These are phyloP conservation scores for Atta colombica DNA, from an alignment of 1,140 invertebrate species.

Conservation along the genomic window DNA sequence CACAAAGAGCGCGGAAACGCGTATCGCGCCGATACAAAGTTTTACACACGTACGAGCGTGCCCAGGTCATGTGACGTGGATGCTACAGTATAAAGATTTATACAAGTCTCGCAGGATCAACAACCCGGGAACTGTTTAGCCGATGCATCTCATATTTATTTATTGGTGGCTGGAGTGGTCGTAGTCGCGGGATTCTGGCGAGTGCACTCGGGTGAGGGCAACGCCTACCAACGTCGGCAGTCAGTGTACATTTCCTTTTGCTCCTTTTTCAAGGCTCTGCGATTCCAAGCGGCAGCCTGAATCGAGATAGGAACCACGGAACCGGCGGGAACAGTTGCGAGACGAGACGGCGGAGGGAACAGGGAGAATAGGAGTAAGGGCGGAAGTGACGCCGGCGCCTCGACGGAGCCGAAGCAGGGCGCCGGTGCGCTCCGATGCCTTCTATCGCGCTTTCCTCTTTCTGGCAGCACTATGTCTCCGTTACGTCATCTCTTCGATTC, in stretches of 20 bases:
- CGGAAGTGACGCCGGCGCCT: slow-evolving; percentile 87
- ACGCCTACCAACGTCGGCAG: slow-evolving; percentile 33
- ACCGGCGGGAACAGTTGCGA: slow-evolving; percentile 65
- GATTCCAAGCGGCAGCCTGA: slow-evolving; percentile 67
- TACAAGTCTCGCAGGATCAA: slow-evolving; percentile 80
- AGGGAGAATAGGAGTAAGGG: slow-evolving; percentile 74
- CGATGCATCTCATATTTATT: slow-evolving; percentile 83
- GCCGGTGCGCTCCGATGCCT: slow-evolving; percentile 85
- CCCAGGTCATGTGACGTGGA: slow-evolving; percentile 47
- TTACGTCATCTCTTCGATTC: slow-evolving; percentile 83
- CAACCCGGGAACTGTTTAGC: slow-evolving; percentile 80
- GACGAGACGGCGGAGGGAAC: slow-evolving; percentile 67
- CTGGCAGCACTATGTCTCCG: slow-evolving; percentile 83
- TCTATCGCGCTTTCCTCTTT: slow-evolving; percentile 77
- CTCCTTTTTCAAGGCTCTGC: slow-evolving; percentile 67
- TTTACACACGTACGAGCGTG: not conserved
- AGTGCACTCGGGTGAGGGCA: slow-evolving; percentile 72
- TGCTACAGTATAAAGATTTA: slow-evolving; percentile 71
- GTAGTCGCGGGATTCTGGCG: slow-evolving; percentile 78
- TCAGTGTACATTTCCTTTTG: slow-evolving; percentile 50
- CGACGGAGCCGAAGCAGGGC: slow-evolving; percentile 85
- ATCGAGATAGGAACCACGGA: slow-evolving; percentile 68
- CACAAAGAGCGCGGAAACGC: not conserved
- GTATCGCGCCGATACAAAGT: not conserved
- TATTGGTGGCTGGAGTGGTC: slow-evolving; percentile 76